Evolutionary conservation across 2,797 vertebrate species (phyloP).

Genomic region (Glyptemys insculpta): DNA sequence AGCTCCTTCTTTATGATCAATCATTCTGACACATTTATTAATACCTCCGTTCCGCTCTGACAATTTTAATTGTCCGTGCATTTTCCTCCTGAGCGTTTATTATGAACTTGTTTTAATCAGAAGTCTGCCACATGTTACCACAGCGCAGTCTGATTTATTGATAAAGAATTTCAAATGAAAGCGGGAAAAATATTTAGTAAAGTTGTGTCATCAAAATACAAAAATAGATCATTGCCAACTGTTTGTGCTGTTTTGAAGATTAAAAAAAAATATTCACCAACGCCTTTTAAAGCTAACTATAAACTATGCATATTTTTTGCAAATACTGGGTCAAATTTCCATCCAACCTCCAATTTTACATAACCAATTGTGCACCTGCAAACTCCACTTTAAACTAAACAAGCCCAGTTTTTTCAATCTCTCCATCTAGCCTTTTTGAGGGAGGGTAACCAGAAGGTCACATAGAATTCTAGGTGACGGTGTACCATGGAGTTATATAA

Average conservation of each 20-base stretch:
- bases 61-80: fast-evolving
- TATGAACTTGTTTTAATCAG: background rate
- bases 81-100: background rate
- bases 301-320: constrained; percentile 54
- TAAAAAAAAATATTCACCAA: constrained; percentile 22
- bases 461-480: fast-evolving
- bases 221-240: constrained; percentile 70
- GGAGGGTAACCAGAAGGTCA: background rate
- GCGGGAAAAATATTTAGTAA: constrained; percentile 63
- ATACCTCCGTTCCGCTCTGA: background rate
- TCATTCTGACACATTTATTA: background rate
- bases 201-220: constrained; percentile 61
- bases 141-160: constrained; percentile 12
- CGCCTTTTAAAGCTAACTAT: constrained; percentile 59
- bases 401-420: background rate
- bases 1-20: background rate
- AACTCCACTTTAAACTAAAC: background rate
- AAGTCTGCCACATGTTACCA: background rate
- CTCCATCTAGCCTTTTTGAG: background rate
- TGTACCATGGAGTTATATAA: background rate
- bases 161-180: constrained; percentile 34
- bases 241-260: constrained; percentile 66
- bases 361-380: background rate
- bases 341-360: background rate
- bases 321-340: constrained; percentile 35